Conservation (phyloP, 92 coral and sea anemone species). For the Hydrozoanthus gracilis region DNA sequence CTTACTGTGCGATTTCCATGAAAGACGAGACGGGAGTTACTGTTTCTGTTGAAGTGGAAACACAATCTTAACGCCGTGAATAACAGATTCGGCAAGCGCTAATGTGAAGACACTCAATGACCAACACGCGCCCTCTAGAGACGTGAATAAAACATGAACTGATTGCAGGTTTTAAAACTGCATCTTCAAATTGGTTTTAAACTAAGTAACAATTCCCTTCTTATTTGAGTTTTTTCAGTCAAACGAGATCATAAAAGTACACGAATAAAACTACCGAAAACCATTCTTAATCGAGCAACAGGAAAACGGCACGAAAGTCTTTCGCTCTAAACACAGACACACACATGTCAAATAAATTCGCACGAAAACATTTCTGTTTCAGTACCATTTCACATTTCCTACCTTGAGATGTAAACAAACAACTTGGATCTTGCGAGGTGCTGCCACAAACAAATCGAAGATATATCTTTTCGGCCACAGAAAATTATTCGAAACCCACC, state of each 20-base stretch:
- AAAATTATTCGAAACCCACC: conserved; percentile 32
- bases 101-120: conserved; percentile 44
- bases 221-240: not conserved
- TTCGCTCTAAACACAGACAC: conserved; percentile 28
- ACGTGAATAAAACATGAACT: conserved; percentile 29
- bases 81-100: conserved; percentile 20
- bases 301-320: conserved; percentile 5
- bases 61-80: not conserved
- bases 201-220: not conserved
- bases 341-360: conserved; percentile 33
- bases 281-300: not conserved
- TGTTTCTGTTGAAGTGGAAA: not conserved
- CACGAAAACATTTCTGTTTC: conserved; percentile 19
- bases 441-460: not conserved
- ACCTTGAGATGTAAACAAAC: conserved; percentile 14
- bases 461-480: conserved; percentile 28
- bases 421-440: not conserved
- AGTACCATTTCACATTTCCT: not conserved
- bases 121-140: conserved; percentile 36
- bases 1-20: not conserved
- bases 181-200: not conserved
- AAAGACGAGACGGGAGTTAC: not conserved
- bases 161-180: not conserved
- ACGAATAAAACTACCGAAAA: not conserved
- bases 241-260: not conserved